Conservation (phyloP, 2,113 vertebrate species). For the Semicossyphus pulcher region DNA sequence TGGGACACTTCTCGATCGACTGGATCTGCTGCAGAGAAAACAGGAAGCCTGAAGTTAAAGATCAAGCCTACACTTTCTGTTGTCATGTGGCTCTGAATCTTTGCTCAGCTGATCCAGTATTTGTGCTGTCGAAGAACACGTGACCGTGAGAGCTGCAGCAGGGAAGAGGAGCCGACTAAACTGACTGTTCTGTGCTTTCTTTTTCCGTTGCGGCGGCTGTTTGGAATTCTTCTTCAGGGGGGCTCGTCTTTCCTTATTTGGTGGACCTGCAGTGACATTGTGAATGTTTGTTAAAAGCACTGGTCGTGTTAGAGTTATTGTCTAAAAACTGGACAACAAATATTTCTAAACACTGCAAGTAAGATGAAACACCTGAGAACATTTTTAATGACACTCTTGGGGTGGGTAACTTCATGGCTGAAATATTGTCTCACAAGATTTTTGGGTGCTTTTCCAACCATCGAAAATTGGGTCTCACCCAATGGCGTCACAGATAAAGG, state of each 20-base stretch:
- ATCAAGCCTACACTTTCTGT: neutral
- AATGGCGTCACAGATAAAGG: neutral
- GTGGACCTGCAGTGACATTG: neutral
- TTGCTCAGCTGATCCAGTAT: neutral
- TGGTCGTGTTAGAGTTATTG: neutral
- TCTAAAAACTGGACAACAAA: neutral
- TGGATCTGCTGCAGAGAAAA: slow-evolving; percentile 17
- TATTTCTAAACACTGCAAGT: neutral
- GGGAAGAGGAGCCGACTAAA: slow-evolving; percentile 14
- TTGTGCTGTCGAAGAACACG: neutral
- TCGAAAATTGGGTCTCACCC: slow-evolving; percentile 9
- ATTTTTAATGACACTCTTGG: slow-evolving; percentile 35
- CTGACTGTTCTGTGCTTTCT: neutral
- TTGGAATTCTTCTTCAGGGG: slow-evolving; percentile 31
- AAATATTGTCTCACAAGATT: slow-evolving; percentile 39
- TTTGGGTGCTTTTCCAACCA: slow-evolving; percentile 31
- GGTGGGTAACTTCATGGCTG: slow-evolving; percentile 61
- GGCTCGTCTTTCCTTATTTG: slow-evolving; percentile 9
- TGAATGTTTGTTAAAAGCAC: neutral
- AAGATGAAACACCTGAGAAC: slow-evolving; percentile 59
- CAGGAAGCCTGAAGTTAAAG: neutral
- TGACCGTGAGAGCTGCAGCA: slow-evolving; percentile 20
- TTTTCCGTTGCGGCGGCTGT: slow-evolving; percentile 24
- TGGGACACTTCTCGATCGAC: neutral
- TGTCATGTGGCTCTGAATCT: neutral